Conservation (phyloP, 2,113 vertebrate genomes). For the Oenanthe oenanthe region DNA sequence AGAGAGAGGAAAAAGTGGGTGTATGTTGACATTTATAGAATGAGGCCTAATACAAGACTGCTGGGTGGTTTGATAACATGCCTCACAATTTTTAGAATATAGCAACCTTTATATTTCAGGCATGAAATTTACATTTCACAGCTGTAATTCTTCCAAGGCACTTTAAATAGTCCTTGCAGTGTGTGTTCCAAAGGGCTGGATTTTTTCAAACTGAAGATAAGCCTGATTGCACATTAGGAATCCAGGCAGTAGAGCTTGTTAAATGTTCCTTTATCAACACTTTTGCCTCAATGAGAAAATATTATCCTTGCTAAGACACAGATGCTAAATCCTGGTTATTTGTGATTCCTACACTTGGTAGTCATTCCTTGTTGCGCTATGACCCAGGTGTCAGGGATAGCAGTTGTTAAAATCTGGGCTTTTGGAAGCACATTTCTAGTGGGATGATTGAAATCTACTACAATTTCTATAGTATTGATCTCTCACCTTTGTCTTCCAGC, state of each 20-base stretch:
- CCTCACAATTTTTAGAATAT: not conserved
- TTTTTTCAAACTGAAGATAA: constrained; percentile 20
- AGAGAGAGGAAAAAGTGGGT: not conserved
- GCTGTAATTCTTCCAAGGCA: constrained; percentile 38
- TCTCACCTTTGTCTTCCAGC: constrained; percentile 66
- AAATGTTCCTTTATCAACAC: not conserved
- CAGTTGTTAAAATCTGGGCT: not conserved
- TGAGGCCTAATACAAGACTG: not conserved
- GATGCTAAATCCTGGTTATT: not conserved
- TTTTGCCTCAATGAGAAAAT: not conserved
- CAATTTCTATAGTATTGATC: not conserved
- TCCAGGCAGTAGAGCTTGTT: not conserved
- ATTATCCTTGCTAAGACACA: not conserved
- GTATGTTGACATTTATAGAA: not conserved
- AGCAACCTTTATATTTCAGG: constrained; percentile 20
- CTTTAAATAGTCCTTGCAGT: constrained; percentile 6
- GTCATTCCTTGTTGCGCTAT: not conserved
- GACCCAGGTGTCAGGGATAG: not conserved
- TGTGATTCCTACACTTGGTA: not conserved
- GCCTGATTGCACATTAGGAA: constrained; percentile 12
- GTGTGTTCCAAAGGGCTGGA: not conserved
- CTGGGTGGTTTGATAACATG: not conserved
- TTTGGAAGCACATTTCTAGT: not conserved
- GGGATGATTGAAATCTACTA: not conserved
- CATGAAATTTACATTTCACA: constrained; percentile 32